Evolutionary conservation across 2,113 vertebrate genomes (phyloP), one percentile per base, ranked within the genome.

Genomic region (Corythornis cristatus): DNA sequence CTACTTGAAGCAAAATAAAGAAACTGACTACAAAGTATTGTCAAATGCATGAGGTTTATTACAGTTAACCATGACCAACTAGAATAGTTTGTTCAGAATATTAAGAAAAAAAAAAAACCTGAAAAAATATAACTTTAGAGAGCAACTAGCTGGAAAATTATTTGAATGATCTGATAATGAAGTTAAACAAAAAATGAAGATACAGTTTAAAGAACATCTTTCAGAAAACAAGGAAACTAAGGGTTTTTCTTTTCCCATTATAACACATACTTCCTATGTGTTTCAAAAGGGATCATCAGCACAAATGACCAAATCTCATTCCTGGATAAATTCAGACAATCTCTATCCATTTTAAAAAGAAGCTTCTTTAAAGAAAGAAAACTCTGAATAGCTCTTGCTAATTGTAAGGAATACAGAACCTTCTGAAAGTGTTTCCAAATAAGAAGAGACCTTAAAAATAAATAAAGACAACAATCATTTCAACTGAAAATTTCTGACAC

Each of bases 11-110:
- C 25, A 85, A 93, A 96, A 96, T 82, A 93, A 96, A 1, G 35
- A 89, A 93, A 54, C 51, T 82, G 78, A 96, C 89, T 94, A 92
- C 86, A 73, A 79, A 62, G 28, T 80, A 46, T 26, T 53, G 64
- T 92, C 58, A 96, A 93, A 95, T 10, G 23, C 21, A 71, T 17
- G 20, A 87, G 56, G 25, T 94, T 96, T 96, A 95, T 95, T 96
- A 90, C 62, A 71, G 26, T 73, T 66, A 88, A 77, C 8, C 29
- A 77, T 60, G 35, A 80, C 51, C 79, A 88, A 50, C 72, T 72
- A 74, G 20, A 77, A 87, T 15, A 83, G 11, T 5, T 40, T 80
- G 9, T 45, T 66, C 45, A 73, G 45, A 73, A 33, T 22, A 75
- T 88, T 17, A 29, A 7, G 1, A 3, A 42, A 48, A 62, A 74